A percentile compares a stretch with the other conserved stretches of the same genome.
phyloP scores from a whole-genome alignment of 1,140 invertebrate genomes.

The Drosophila orena region DNA sequence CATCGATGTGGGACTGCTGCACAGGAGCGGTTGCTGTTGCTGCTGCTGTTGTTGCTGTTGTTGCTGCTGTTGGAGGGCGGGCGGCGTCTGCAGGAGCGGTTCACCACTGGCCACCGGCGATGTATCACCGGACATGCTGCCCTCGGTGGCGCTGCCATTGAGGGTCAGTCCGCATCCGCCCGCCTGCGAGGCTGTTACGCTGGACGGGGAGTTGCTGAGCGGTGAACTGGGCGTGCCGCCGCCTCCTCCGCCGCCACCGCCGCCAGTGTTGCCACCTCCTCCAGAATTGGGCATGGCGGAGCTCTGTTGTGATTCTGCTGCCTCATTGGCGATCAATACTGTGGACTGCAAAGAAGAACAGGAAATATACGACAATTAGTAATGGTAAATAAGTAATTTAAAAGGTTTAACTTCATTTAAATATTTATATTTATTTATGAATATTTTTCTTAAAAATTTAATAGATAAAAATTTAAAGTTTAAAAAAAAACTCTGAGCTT shows the following conservation, averaged over 20 bases:
- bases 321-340: conserved; percentile 84
- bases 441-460: too few species aligned
- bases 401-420: too few species aligned
- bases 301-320: conserved; percentile 74
- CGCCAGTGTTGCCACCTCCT: conserved; percentile 37
- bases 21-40: conserved; percentile 42
- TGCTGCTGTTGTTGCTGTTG: conserved; percentile 57
- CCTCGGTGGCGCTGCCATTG: conserved; percentile 76
- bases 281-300: conserved; percentile 54
- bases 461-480: too few species aligned
- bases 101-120: conserved; percentile 72
- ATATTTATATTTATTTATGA: too few species aligned
- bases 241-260: conserved; percentile 56
- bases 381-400: neutral
- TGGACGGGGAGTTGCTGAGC: conserved; percentile 75
- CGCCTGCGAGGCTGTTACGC: conserved; percentile 70
- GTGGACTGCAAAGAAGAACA: conserved; percentile 69
- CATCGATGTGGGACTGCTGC: conserved; percentile 56
- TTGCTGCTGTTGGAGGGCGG: conserved; percentile 51
- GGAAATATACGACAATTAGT: conserved; percentile 23
- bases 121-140: conserved; percentile 68
- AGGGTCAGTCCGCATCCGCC: conserved; percentile 70
- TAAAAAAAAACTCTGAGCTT: too few species aligned
- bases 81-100: conserved; percentile 69
- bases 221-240: conserved; percentile 58